Evolutionary conservation across 2,113 vertebrate species (phyloP).

Genomic region (Anarhynchus alexandrinus): DNA sequence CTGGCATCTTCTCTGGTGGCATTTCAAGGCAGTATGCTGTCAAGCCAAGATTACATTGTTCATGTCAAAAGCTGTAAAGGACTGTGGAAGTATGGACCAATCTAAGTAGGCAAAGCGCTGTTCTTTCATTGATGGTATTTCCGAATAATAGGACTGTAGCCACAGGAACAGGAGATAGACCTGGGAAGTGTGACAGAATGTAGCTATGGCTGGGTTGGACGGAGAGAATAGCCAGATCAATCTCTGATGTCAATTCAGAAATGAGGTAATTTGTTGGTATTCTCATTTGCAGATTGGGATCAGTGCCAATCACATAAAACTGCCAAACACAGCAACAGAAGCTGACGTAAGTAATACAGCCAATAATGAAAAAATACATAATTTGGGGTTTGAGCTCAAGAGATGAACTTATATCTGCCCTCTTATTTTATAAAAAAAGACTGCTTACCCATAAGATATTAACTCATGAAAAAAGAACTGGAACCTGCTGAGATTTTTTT

Average conservation of each 20-base stretch:
- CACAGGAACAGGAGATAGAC: background rate
- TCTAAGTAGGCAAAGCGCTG: background rate
- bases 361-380: background rate
- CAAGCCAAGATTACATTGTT: background rate
- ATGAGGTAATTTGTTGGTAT: background rate
- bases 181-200: background rate
- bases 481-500: background rate
- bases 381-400: background rate
- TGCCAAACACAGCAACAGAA: conserved; percentile 89
- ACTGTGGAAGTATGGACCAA: background rate
- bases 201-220: background rate
- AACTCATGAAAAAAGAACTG: background rate
- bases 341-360: conserved; percentile 79
- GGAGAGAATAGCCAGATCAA: background rate
- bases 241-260: background rate
- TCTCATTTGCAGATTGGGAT: conserved; percentile 88
- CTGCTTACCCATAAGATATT: background rate
- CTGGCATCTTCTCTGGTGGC: background rate
- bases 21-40: background rate
- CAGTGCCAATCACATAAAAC: conserved; percentile 86
- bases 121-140: background rate
- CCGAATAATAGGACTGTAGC: background rate
- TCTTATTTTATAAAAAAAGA: background rate
- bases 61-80: background rate
- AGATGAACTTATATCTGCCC: background rate